These are phyloP conservation scores for Heterochromis multidens DNA, from an alignment of 2,113 vertebrate species.

Conservation along the genomic window DNA sequence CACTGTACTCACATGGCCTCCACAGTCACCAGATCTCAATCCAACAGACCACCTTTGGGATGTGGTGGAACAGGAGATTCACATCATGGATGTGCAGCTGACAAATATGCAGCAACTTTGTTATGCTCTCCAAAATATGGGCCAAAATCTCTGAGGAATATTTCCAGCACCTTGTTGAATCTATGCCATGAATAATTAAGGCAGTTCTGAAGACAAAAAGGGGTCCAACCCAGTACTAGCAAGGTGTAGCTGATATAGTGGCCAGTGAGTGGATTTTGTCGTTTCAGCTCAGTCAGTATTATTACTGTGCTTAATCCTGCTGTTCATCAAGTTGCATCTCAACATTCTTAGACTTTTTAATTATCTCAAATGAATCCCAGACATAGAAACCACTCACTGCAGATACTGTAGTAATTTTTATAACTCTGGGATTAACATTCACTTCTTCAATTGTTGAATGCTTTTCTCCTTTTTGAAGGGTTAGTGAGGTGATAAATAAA, in stretches of 20 bases:
- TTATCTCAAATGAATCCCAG: not conserved
- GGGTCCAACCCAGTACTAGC: not conserved
- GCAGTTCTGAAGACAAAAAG: not conserved
- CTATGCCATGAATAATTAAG: not conserved
- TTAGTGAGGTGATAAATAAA: not conserved
- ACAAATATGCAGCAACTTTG: too few species aligned
- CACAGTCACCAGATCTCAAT: too few species aligned
- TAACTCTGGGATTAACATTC: too few species aligned
- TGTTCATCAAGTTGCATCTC: not conserved
- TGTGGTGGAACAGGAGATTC: too few species aligned
- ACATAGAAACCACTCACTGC: not conserved
- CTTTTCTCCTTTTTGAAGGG: not conserved
- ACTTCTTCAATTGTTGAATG: not conserved
- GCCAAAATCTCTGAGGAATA: too few species aligned
- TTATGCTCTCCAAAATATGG: too few species aligned
- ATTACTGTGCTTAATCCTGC: not conserved
- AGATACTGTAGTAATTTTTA: not conserved
- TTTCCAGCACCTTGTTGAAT: not conserved
- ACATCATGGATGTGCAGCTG: too few species aligned
- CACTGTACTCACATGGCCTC: too few species aligned
- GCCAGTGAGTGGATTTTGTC: fast-evolving
- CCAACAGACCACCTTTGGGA: too few species aligned
- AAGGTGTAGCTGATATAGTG: not conserved
- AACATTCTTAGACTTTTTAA: not conserved
- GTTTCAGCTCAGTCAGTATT: not conserved